These are phyloP conservation scores for Diplodus sargus DNA, from an alignment of 2,797 vertebrate genomes.

Conservation along the genomic window DNA sequence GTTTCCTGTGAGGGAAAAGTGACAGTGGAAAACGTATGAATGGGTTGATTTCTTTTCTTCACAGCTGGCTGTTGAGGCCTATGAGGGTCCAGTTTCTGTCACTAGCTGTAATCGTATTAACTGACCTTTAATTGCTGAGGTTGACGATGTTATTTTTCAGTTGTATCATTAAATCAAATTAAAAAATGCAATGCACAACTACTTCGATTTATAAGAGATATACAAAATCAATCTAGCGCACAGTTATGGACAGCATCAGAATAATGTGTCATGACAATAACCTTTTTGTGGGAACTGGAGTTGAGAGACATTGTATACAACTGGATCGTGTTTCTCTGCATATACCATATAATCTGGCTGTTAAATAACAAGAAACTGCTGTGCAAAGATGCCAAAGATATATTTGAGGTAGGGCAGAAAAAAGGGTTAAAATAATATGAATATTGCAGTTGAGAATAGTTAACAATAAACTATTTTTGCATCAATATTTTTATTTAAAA, in stretches of 20 bases:
- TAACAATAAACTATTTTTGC: no score
- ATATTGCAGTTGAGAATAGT: no score
- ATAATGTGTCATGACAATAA: background rate
- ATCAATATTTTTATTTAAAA: no score
- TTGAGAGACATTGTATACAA: no score
- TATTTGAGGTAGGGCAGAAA: background rate
- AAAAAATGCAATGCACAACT: background rate
- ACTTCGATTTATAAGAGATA: background rate
- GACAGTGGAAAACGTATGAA: constrained; percentile 7
- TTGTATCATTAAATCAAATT: no score
- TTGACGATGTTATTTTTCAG: background rate
- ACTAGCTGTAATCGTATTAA: background rate
- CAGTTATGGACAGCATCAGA: background rate
- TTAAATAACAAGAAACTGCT: background rate
- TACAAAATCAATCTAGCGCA: background rate
- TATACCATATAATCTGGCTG: background rate
- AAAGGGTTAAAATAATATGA: no score
- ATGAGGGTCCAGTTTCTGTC: background rate
- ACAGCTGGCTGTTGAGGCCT: background rate
- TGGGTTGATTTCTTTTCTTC: background rate
- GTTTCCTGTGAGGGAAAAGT: constrained; percentile 26
- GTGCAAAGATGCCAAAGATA: background rate
- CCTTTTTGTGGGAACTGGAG: background rate
- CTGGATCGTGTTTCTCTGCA: no score
- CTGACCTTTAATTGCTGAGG: background rate